Base-by-base conservation (phyloP, 2,797 vertebrate species). In the Takifugu rubripes region DNA sequence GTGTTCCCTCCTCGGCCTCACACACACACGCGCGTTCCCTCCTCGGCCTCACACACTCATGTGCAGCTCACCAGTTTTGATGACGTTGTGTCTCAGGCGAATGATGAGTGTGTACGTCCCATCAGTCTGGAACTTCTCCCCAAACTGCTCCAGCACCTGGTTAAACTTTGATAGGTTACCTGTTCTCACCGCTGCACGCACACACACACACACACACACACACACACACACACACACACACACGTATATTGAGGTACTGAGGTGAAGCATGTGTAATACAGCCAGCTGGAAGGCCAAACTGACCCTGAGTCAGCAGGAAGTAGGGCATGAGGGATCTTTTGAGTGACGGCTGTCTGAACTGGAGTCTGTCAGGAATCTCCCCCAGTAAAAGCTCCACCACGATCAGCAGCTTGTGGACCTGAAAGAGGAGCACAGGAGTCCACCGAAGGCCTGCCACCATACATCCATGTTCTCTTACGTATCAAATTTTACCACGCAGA, bases 91-190 rank as follows among this genome's bases (percentile, higher is more conserved):
- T 74, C 96, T 87, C 52, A 99, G 91, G 7, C 96, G 93, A 76
- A 99, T 99, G 89, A 99, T 99, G n/a, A 99, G 92, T 0, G 96
- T 99, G 82, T 99, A 98, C 25, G 96, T 98, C 64, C 96, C 96
- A 0, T 99, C 96, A 0, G 96, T 81, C 86, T 98, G 96, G 50
- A 99, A 99, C 88, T 98, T 99, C 86, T 98, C 95, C 5, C 93
- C 93, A 80, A 99, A 99, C 89, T 97, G 93, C 62, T 99, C 96
- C 46, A 99, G 81, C 56, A 86, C 96, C 84, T 95, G 95, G 89
- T 97, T 98, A 70, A 99, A 99, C 86, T 97, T 99, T 62, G 96
- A 92, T 76, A 99, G 84, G 86, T 99, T 98, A 6, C 96, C 96
- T 0, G 93, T 96, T 64, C 96, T 89, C 79, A 99, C 96, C 0